phyloP scores from a whole-genome alignment of 2,797 vertebrate genomes.

The Morelia viridis region DNA sequence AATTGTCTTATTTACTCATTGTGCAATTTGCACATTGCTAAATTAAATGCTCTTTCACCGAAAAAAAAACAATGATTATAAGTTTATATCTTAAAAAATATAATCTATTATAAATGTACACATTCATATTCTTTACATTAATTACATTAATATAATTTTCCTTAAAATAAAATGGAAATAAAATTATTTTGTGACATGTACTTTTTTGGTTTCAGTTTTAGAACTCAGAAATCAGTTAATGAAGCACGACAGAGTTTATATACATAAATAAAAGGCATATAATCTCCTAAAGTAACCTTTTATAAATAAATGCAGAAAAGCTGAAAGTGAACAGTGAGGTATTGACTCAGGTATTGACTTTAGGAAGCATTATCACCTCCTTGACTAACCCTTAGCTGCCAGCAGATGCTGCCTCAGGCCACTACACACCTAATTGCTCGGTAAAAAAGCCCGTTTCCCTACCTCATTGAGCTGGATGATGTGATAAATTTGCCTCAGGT shows the following conservation, averaged over 20 bases:
- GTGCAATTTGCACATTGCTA: slow-evolving; percentile 11
- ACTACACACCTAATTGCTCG: slow-evolving; percentile 96
- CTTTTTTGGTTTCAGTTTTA: slow-evolving; percentile 36
- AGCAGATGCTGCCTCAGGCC: slow-evolving; percentile 88
- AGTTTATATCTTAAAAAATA: slow-evolving; percentile 14
- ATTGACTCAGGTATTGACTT: slow-evolving; percentile 78
- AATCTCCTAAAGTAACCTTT: slow-evolving; percentile 60
- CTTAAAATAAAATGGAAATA: slow-evolving; percentile 5
- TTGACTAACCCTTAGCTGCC: slow-evolving; percentile 82
- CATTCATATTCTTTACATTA: slow-evolving; percentile 21
- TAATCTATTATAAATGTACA: slow-evolving; percentile 8
- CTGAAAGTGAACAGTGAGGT: slow-evolving; percentile 62
- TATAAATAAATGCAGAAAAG: slow-evolving; percentile 66
- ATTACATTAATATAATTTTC: slow-evolving; percentile 42
- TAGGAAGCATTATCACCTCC: slow-evolving; percentile 82
- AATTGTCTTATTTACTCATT: not conserved
- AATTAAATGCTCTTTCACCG: not conserved
- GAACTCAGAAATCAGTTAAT: slow-evolving; percentile 62
- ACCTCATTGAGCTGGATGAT: slow-evolving; percentile 99
- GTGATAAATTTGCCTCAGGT: slow-evolving; percentile 99
- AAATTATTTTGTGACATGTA: slow-evolving; percentile 42
- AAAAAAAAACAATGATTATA: slow-evolving; percentile 13
- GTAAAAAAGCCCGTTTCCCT: slow-evolving; percentile 91
- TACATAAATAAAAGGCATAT: slow-evolving; percentile 69
- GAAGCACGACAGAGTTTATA: slow-evolving; percentile 62